Evolutionary conservation across 2,888 invertebrate genomes (phyloP), one percentile per base, ranked within the genome.

Genomic region (Actias luna): DNA sequence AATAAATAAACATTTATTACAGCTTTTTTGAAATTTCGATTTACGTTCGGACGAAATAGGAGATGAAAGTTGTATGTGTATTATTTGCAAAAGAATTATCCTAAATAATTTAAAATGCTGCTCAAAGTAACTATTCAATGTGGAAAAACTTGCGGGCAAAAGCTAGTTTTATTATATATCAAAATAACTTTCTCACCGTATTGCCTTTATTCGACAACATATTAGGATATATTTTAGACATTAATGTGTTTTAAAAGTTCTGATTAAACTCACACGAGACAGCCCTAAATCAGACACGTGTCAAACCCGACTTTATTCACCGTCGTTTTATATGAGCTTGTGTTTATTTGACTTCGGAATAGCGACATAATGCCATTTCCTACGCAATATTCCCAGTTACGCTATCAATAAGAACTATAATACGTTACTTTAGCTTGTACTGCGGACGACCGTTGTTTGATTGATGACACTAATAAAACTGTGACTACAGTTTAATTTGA

Each of bases 401-500:
- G 67, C 68, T 68, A 63, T 67, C 42, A 68, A 78, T 85, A 89
- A 76, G 80, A 77, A 70, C 80, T 76, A 82, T 80, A 85, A 80
- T 87, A 77, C 78, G 60, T 61, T 67, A 70, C 63, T 67, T 57
- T 62, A 73, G 73, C 71, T 68, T 64, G 72, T 70, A 75, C 75
- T 77, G 76, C 80, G 77, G 83, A 82, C 85, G 82, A 82, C 79
- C 87, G 84, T 82, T 82, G 81, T 90, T 91, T 92, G 92, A 92
- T 92, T 92, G 92, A 92, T 92, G 90, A 88, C 79, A 78, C 88
- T 92, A 92, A 92, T 92, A 92, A 91, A 90, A 90, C 85, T 87
- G 89, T 85, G 90, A 91, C 90, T 91, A 88, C 85, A 87, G 89
- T 91, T 92, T 92, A 92, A 92, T 92, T 92, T 92, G 87, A 92